Evolutionary conservation across 2,797 vertebrate genomes (phyloP), one percentile per base, ranked within the genome.

Genomic region (Adrianichthys oophorus): DNA sequence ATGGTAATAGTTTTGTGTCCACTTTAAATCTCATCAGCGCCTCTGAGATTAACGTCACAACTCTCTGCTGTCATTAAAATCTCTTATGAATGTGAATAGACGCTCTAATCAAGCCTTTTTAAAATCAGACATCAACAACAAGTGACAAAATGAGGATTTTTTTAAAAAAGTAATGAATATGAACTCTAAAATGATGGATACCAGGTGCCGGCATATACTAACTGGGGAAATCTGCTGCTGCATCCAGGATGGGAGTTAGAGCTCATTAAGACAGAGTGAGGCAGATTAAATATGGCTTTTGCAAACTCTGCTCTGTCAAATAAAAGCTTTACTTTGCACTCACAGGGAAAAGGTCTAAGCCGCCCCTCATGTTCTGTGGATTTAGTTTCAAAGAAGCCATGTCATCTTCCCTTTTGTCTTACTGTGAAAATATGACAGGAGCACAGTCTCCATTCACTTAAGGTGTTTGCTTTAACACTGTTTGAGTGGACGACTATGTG

Each of bases 241-340:
- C 4, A 13, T 19, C 5, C n/a, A 12, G 13, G 18, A 7, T 16
- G 44, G 12, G 10, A 19, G 18, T 18, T 52, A 40, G 32, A 15
- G 4, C 18, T 29, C 18, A 21, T 52, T 40, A 19, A 7, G 49
- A 37, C 24, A 40, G 52, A 0, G 15, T 52, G 13, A 21, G 15
- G 23, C 44, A 26, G 45, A 1, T 48, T 15, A 15, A 46, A 10
- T 19, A 17, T 19, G 10, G 44, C 6, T 45, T 45, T 45, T 43
- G 41, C 41, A 43, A 43, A 52, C 37, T 58, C 59, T 55, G 16
- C 48, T 17, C 23, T 23, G 49, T n/a, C 23, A 32, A 56, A 13
- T 37, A 4, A 23, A 51, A 15, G 56, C 47, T 50, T 37, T 37
- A 10, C 32, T 37, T 37, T 37, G 32, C 32, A 13, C 32, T 12